Evolutionary conservation across 2,797 vertebrate species (phyloP), one percentile per base, ranked within the genome.

Genomic region (Tadarida brasiliensis): DNA sequence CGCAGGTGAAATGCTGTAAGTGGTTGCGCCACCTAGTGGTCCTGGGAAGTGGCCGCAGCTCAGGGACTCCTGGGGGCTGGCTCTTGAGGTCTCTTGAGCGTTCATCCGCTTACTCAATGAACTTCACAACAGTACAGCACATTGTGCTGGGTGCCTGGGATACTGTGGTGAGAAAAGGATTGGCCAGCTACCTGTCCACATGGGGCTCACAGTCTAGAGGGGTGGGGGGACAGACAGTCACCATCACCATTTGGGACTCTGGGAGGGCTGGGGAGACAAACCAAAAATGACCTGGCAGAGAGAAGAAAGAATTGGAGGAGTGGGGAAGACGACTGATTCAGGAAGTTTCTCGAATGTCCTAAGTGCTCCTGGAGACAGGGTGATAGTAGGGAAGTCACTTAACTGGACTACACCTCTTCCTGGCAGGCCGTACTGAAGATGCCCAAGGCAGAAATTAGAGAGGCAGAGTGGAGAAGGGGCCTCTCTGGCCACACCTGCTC

Each of bases 11-110:
- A 59, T 59, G 63, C n/a, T 57, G 7, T 78, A 59, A 61, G 80
- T 87, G 44, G 67, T 56, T 90, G 95, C n/a, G 47, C 85, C 90
- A 74, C 59, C 77, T 86, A 65, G 90, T 87, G 90, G 93, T 93
- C 76, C 56, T 68, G 57, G 78, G 68, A 70, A 74, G 59, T 82
- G 70, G 61, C 30, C 10, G 6, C 9, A 11, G 30, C 24, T 63
- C 39, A 83, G 87, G 56, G 54, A 77, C 33, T 87, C 24, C 49
- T 22, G 30, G 30, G 76, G 30, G 19, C 49, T 49, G 73, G 49
- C 57, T 87, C 68, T 51, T 24, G 44, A 82, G 2, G 30, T 44
- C 51, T 91, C 24, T 73, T 63, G 30, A 28, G 54, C 35, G 39
- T 94, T 74, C 19, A 14, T 9, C 33, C 11, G 77, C 33, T 74